Evolutionary conservation across 2,888 invertebrate genomes (phyloP).

Genomic region (Papilio elwesi): DNA sequence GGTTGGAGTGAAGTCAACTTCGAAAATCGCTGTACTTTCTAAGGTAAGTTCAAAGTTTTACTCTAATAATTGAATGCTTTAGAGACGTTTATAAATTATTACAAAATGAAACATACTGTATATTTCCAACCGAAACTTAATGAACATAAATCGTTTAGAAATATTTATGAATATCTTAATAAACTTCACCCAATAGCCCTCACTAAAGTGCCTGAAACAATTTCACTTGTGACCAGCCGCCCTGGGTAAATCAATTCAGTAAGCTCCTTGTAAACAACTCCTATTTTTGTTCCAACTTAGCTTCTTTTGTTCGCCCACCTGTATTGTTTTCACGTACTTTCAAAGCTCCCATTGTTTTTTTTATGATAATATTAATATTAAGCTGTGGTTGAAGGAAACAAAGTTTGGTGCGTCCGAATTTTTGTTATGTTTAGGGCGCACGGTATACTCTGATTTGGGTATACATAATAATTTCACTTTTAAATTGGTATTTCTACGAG

Average conservation of each 20-base stretch:
- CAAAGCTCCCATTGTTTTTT: slow-evolving; percentile 13
- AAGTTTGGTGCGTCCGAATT: not conserved
- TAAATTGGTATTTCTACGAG: too few relatives aligned
- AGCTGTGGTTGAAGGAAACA: not conserved
- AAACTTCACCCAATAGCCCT: not conserved
- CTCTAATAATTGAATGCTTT: too few relatives aligned
- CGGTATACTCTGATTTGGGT: not conserved
- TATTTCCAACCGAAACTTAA: too few relatives aligned
- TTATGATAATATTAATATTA: slow-evolving; percentile 19
- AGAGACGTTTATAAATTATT: too few relatives aligned
- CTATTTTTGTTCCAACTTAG: slow-evolving; percentile 16
- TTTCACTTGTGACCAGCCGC: slow-evolving; percentile 12
- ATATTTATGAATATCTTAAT: not conserved
- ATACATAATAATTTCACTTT: too few relatives aligned
- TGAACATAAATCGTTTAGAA: not conserved
- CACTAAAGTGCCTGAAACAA: slow-evolving; percentile 8
- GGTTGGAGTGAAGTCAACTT: too few relatives aligned
- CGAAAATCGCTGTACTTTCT: too few relatives aligned
- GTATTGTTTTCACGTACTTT: slow-evolving; percentile 19
- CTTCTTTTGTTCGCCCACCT: slow-evolving; percentile 19
- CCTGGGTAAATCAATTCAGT: slow-evolving; percentile 16
- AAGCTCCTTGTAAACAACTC: slow-evolving; percentile 21
- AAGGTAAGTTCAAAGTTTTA: too few relatives aligned
- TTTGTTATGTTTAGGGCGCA: not conserved
- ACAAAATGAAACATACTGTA: too few relatives aligned